phyloP scores from a whole-genome alignment of 2,888 invertebrate species.

The Agriopis aurantiaria region DNA sequence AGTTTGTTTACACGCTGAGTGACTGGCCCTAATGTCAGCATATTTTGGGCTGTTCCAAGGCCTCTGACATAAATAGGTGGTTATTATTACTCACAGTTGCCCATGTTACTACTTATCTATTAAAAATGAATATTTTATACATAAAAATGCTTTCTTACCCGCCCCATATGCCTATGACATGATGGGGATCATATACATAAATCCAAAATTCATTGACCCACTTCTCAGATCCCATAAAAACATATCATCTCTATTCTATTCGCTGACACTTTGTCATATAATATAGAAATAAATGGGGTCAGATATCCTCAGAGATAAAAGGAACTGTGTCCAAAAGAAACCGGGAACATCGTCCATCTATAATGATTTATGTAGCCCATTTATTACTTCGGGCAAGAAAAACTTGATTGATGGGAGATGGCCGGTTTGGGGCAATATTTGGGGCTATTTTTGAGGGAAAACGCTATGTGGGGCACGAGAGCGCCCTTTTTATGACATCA shows the following conservation, averaged over 20 bases:
- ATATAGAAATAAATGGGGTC: constrained; percentile 45
- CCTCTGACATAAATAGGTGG: too few relatives aligned
- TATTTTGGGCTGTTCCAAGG: too few relatives aligned
- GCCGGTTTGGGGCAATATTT: constrained; percentile 65
- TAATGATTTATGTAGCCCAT: constrained; percentile 80
- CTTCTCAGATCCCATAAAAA: constrained; percentile 41
- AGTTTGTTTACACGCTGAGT: too few relatives aligned
- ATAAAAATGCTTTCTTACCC: neutral
- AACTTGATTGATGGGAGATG: constrained; percentile 80
- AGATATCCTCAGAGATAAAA: constrained; percentile 58
- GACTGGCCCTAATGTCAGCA: too few relatives aligned
- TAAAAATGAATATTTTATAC: neutral
- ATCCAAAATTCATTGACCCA: constrained; percentile 38
- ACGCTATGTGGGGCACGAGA: constrained; percentile 51
- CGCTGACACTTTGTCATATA: constrained; percentile 53
- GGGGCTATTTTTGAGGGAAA: constrained; percentile 48
- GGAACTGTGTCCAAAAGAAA: constrained; percentile 58
- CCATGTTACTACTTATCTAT: neutral
- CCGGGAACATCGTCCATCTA: constrained; percentile 67
- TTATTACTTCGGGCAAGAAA: constrained; percentile 65
- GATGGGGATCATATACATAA: constrained; percentile 31
- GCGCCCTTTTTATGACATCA: constrained; percentile 18
- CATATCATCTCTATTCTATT: constrained; percentile 43
- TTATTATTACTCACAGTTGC: too few relatives aligned
- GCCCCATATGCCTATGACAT: constrained; percentile 9